Evolutionary conservation across 1,140 invertebrate genomes (phyloP).

Genomic region (Agrypnia vestita): DNA sequence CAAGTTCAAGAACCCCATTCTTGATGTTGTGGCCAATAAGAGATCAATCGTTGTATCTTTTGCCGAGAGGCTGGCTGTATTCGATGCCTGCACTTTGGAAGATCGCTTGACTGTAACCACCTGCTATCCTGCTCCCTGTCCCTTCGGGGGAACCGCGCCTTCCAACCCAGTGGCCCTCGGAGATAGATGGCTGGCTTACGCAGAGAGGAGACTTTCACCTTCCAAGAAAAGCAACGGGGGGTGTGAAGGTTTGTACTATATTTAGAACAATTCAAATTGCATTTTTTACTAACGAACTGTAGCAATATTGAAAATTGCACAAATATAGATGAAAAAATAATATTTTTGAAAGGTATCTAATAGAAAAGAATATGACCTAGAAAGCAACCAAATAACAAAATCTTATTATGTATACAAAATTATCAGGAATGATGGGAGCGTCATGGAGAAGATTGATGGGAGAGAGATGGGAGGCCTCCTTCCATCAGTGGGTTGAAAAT

Average conservation of each 20-base stretch:
- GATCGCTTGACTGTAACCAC: conserved; percentile 90
- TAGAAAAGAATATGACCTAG: no score
- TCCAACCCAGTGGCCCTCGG: conserved; percentile 93
- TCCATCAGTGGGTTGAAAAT: no score
- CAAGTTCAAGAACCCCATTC: conserved; percentile 93
- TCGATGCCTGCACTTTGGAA: conserved; percentile 90
- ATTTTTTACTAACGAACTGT: no score
- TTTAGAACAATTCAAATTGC: no score
- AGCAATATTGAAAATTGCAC: no score
- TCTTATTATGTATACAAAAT: no score
- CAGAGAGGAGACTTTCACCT: conserved; percentile 88
- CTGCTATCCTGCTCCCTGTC: conserved; percentile 87
- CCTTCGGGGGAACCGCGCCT: conserved; percentile 78
- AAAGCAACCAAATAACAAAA: no score
- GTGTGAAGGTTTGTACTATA: conserved; percentile 75
- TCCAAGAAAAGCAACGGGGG: conserved; percentile 91
- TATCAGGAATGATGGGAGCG: no score
- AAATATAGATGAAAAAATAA: no score
- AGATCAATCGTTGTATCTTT: conserved; percentile 90
- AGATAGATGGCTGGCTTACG: conserved; percentile 85
- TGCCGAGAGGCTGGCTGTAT: conserved; percentile 91
- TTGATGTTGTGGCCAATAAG: conserved; percentile 89
- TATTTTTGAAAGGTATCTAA: no score
- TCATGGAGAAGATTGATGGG: no score
- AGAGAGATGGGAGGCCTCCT: no score